Evolutionary conservation across 30 jellyfish, hydroid and myxozoan genomes (phyloP).

Genomic region (Aurelia aurita): DNA sequence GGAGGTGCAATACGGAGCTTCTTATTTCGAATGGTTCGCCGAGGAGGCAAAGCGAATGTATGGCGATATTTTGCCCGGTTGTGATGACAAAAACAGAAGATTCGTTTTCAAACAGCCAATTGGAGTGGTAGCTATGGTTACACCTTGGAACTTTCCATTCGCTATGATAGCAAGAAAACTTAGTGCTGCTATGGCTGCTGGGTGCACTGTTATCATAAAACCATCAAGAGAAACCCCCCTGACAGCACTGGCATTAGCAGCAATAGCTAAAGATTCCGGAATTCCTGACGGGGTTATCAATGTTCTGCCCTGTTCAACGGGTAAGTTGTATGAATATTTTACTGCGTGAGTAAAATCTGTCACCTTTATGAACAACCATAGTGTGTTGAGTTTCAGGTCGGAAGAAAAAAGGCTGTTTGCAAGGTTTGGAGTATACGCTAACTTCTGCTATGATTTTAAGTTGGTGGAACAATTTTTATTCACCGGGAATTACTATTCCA

Average conservation of each 20-base stretch:
- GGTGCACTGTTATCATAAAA: slow-evolving; percentile 89
- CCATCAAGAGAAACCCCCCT: slow-evolving; percentile 98
- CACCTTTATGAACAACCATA: too few relatives aligned
- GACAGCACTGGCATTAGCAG: slow-evolving; percentile 92
- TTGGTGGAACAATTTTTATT: too few relatives aligned
- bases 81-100: slow-evolving; percentile 42
- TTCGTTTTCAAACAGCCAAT: slow-evolving; percentile 86
- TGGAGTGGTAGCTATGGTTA: slow-evolving; percentile 93
- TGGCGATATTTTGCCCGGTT: slow-evolving; percentile 83
- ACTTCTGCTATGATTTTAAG: too few relatives aligned
- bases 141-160: slow-evolving; percentile 99
- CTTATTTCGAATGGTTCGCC: slow-evolving; percentile 93
- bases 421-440: too few relatives aligned
- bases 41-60: slow-evolving; percentile 86
- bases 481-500: too few relatives aligned
- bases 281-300: slow-evolving; percentile 92
- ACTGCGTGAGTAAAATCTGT: too few relatives aligned
- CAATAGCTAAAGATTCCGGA: slow-evolving; percentile 77
- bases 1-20: slow-evolving; percentile 90
- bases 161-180: slow-evolving; percentile 89
- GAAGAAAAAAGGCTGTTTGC: too few relatives aligned
- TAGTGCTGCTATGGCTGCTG: slow-evolving; percentile 98
- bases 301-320: slow-evolving; percentile 83
- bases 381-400: too few relatives aligned
- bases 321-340: neutral